phyloP scores from a whole-genome alignment of 2,797 vertebrate genomes.

The Pangasius macronema region DNA sequence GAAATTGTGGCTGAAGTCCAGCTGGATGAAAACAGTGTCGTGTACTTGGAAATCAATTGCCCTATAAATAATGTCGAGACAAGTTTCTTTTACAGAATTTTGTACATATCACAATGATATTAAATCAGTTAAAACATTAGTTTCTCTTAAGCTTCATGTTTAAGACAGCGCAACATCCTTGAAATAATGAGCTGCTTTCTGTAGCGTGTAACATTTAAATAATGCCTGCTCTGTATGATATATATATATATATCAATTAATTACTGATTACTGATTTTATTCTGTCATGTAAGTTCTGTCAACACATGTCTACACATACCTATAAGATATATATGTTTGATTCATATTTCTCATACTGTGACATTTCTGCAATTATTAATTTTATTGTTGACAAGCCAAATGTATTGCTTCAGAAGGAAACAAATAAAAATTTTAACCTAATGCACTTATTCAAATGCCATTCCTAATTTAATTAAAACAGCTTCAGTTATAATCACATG shows the following conservation, averaged over 20 bases:
- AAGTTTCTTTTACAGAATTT: not conserved
- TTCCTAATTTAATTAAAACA: not conserved
- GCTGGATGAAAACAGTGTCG: not conserved
- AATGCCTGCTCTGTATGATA: not conserved
- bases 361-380: not conserved
- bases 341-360: not conserved
- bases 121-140: not conserved
- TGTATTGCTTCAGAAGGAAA: not conserved
- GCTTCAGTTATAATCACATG: not conserved
- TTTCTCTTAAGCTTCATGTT: not conserved
- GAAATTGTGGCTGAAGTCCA: not conserved
- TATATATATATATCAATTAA: not conserved
- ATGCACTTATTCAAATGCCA: not conserved
- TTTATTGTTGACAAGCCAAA: not conserved
- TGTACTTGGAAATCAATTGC: conserved; percentile 9
- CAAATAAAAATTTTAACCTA: not conserved
- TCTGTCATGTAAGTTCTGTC: not conserved
- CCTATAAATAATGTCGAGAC: no score
- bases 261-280: not conserved
- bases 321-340: not conserved
- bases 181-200: not conserved
- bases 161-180: not conserved
- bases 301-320: not conserved
- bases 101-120: not conserved
- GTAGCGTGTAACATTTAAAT: not conserved